Evolutionary conservation across 1,140 invertebrate genomes (phyloP), one percentile per base, ranked within the genome.

Genomic region (Acyrthosiphon pisum): DNA sequence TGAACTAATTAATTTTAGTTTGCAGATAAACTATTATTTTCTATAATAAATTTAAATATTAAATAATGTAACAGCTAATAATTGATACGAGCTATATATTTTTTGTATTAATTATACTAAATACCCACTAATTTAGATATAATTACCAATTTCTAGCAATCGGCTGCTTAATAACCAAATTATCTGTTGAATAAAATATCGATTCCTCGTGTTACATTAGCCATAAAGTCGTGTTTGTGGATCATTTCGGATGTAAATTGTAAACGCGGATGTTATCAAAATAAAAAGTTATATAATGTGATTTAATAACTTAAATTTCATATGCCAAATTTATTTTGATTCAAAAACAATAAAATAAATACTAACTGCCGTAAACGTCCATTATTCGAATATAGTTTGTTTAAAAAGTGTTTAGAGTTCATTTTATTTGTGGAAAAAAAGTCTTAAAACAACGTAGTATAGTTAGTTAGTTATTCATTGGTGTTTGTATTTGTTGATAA

Each of bases 401-500:
- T 60, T 60, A 60, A n/a, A n/a, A 68, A 68, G n/a, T 60, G 8
- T 30, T 30, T 18, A 68, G 60, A 68, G 60, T 68, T 68, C 4
- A 68, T 68, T 68, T n/a, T 68, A 6, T 68, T 68, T n/a, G 14
- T 68, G 26, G 6, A 76, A 68, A 76, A 53, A 7, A n/a, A 76
- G 14, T 76, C n/a, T n/a, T 18, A 76, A 76, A 76, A n/a, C 60
- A 76, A n/a, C n/a, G 18, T 20, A 68, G 11, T 18, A 35, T 30
- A 76, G 30, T 76, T n/a, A 18, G n/a, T n/a, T 18, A 76, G 14
- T n/a, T 76, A 76, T n/a, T 76, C 60, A 14, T 76, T n/a, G 60
- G 60, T 76, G 60, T 76, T 35, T n/a, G 30, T 76, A 37, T n/a
- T 41, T 41, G 44, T 86, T 87, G 86, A 87, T 87, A 87, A 84